Evolutionary conservation across 1,140 invertebrate species (phyloP).

Genomic region (Asbolus verrucosus): DNA sequence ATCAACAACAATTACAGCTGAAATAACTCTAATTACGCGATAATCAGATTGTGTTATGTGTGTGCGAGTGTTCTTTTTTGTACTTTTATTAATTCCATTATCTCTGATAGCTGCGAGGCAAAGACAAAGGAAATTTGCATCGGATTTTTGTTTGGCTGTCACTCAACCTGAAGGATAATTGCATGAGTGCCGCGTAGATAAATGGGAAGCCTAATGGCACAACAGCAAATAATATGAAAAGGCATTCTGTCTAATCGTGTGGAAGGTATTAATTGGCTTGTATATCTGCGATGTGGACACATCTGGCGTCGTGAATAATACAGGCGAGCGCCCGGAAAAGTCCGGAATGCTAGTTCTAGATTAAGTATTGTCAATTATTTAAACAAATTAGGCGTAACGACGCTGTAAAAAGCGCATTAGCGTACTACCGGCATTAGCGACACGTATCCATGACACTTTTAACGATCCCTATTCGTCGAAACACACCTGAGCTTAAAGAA

Average conservation of each 20-base stretch:
- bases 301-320: conserved; percentile 51
- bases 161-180: conserved; percentile 29
- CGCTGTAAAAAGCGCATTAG: not conserved
- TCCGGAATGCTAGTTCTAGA: not conserved
- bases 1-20: conserved; percentile 30
- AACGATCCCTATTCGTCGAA: not conserved
- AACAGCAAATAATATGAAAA: conserved; percentile 28
- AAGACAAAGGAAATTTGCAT: conserved; percentile 36
- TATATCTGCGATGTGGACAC: conserved; percentile 46
- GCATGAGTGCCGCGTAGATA: conserved; percentile 24
- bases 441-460: no score
- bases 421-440: not conserved
- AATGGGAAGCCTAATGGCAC: conserved; percentile 14
- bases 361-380: not conserved
- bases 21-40: conserved; percentile 5
- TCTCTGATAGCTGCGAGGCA: not conserved
- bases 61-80: conserved; percentile 7
- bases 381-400: not conserved
- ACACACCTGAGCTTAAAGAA: not conserved
- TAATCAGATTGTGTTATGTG: conserved; percentile 29
- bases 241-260: conserved; percentile 46
- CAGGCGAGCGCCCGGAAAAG: conserved; percentile 26
- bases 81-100: no score
- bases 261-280: conserved; percentile 47
- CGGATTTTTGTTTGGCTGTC: conserved; percentile 3